Conservation (phyloP, 1,140 invertebrate species). For the Chrysopa pallens region DNA sequence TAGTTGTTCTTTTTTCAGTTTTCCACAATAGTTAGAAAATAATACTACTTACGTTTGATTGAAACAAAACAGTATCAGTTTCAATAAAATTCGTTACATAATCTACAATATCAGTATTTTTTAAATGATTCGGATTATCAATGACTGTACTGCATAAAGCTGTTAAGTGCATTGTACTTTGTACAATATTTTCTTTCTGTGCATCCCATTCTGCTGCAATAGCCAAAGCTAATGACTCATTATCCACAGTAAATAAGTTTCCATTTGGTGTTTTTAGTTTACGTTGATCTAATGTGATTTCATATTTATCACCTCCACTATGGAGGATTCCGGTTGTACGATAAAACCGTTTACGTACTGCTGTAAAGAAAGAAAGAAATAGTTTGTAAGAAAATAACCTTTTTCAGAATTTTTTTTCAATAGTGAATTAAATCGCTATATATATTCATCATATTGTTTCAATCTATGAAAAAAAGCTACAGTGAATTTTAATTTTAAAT, state of each 20-base stretch:
- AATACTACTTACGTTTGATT: slow-evolving; percentile 41
- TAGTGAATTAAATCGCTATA: too few relatives aligned
- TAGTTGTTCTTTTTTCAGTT: too few relatives aligned
- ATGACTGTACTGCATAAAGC: slow-evolving; percentile 75
- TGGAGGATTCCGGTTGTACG: slow-evolving; percentile 42
- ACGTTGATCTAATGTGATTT: slow-evolving; percentile 63
- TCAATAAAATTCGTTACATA: slow-evolving; percentile 68
- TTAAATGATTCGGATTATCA: slow-evolving; percentile 76
- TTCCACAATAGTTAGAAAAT: slow-evolving; percentile 4
- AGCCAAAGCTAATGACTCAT: slow-evolving; percentile 75
- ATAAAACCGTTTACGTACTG: slow-evolving; percentile 48
- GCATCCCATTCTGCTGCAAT: slow-evolving; percentile 83
- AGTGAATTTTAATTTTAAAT: too few relatives aligned
- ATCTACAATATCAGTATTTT: slow-evolving; percentile 54
- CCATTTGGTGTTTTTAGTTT: slow-evolving; percentile 80
- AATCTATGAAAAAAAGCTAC: too few relatives aligned
- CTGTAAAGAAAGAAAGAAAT: slow-evolving; percentile 13
- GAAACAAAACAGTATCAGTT: slow-evolving; percentile 73
- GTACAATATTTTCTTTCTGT: slow-evolving; percentile 62
- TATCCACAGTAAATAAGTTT: slow-evolving; percentile 54
- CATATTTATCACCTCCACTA: slow-evolving; percentile 36
- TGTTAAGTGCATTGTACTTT: slow-evolving; percentile 76
- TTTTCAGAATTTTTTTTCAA: too few relatives aligned
- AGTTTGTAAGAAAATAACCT: too few relatives aligned
- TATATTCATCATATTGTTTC: too few relatives aligned